phyloP scores from a whole-genome alignment of 2,113 vertebrate genomes.

The Urocolius indicus region DNA sequence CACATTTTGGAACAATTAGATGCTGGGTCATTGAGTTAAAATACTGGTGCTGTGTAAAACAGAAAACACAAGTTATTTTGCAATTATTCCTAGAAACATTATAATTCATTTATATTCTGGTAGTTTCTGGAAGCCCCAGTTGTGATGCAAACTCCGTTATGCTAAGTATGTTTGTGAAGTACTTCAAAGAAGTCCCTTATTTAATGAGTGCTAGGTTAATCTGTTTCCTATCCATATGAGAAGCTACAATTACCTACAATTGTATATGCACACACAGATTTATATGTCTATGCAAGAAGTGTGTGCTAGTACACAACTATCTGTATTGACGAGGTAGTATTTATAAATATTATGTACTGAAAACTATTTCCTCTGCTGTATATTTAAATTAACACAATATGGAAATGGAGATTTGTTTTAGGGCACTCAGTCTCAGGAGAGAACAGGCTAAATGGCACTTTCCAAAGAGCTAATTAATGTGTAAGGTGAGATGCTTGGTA shows the following conservation, averaged over 20 bases:
- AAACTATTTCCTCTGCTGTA: not conserved
- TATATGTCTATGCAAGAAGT: not conserved
- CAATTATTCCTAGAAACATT: not conserved
- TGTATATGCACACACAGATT: not conserved
- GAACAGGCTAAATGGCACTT: not conserved
- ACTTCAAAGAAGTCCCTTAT: constrained; percentile 20
- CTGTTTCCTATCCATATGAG: not conserved
- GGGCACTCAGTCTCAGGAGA: not conserved
- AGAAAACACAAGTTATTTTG: not conserved
- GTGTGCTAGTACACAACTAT: not conserved
- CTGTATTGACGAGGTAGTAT: not conserved
- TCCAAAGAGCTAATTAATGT: not conserved
- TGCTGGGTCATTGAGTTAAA: not conserved
- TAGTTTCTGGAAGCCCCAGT: not conserved
- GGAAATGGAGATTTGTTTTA: not conserved
- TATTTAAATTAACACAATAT: not conserved
- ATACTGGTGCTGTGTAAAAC: not conserved
- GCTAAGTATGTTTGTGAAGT: not conserved
- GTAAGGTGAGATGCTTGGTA: not conserved
- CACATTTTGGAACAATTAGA: not conserved
- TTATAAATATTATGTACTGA: not conserved
- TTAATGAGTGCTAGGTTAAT: fast-evolving
- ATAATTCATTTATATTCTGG: constrained; percentile 7
- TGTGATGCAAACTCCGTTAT: not conserved
- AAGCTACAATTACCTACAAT: not conserved